These are phyloP conservation scores for Drosophila histrio DNA, from an alignment of 2,888 invertebrate species.

Conservation along the genomic window DNA sequence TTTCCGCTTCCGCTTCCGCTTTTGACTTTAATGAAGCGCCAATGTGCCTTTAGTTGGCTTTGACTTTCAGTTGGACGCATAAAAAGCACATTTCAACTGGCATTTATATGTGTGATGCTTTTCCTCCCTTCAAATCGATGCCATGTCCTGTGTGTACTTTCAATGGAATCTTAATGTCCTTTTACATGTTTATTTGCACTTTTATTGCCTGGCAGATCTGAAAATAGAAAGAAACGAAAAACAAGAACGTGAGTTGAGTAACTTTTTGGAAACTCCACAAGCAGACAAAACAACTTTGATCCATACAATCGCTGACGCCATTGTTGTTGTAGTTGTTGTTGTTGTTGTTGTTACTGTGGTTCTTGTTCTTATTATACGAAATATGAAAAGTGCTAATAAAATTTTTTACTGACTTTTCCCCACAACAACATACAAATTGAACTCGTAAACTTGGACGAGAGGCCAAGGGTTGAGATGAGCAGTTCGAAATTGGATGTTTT, in stretches of 20 bases:
- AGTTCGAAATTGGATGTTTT: conserved; percentile 60
- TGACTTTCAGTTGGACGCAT: conserved; percentile 52
- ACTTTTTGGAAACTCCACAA: neutral
- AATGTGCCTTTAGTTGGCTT: conserved; percentile 52
- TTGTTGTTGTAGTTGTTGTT: neutral
- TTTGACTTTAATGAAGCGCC: conserved; percentile 73
- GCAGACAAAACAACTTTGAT: conserved; percentile 15
- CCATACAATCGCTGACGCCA: conserved; percentile 3
- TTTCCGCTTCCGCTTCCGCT: conserved; percentile 65
- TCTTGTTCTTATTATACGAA: conserved; percentile 32
- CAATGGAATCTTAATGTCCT: conserved; percentile 64
- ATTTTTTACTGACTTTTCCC: conserved; percentile 47
- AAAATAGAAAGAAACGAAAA: conserved; percentile 55
- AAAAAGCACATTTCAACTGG: conserved; percentile 67
- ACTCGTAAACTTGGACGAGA: conserved; percentile 53
- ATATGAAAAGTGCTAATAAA: conserved; percentile 71
- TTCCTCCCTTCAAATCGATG: conserved; percentile 25
- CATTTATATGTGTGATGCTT: conserved; percentile 33
- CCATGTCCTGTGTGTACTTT: conserved; percentile 43
- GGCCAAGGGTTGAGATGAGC: conserved; percentile 18
- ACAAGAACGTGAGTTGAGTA: conserved; percentile 26
- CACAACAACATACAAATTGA: conserved; percentile 21
- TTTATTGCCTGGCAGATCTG: conserved; percentile 67
- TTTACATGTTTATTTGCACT: conserved; percentile 75
- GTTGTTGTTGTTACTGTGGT: neutral